Evolutionary conservation across 2,797 vertebrate species (phyloP).

Genomic region (Vultur gryphus): DNA sequence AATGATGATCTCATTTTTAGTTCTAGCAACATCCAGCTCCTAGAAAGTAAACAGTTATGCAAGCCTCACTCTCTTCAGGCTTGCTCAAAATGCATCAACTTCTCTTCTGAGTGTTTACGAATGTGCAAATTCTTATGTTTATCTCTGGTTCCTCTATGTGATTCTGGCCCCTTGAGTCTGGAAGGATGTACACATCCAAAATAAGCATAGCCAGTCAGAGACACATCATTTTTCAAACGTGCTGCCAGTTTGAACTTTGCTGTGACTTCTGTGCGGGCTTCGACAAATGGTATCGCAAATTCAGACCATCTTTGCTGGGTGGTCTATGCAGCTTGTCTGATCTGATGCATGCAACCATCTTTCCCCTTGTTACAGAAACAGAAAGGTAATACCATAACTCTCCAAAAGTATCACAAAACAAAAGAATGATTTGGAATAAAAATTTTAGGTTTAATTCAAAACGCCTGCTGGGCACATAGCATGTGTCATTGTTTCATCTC

Average conservation of each 20-base stretch:
- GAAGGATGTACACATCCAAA: not conserved
- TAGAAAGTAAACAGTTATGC: not conserved
- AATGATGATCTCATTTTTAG: not conserved
- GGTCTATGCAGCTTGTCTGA: not conserved
- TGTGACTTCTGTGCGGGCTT: not conserved
- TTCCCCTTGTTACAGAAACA: not conserved
- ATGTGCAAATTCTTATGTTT: not conserved
- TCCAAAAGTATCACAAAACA: not conserved
- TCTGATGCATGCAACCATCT: not conserved
- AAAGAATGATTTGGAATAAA: not conserved
- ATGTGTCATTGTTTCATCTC: not conserved
- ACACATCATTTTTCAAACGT: not conserved
- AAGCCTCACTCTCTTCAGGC: not conserved
- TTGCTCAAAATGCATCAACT: not conserved
- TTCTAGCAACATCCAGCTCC: not conserved
- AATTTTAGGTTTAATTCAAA: not conserved
- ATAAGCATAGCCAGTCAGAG: not conserved
- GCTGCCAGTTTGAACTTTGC: not conserved
- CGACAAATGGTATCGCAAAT: not conserved
- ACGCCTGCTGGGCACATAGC: not conserved
- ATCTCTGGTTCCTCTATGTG: not conserved
- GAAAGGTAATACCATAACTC: not conserved
- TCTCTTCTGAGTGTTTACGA: not conserved
- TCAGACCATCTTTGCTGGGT: not conserved
- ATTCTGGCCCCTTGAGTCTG: not conserved